Percentiles rank a stretch among this genome's conserved stretches.
These are phyloP conservation scores for Oenanthe melanoleuca DNA, from an alignment of 2,113 vertebrate species.

Conservation along the genomic window DNA sequence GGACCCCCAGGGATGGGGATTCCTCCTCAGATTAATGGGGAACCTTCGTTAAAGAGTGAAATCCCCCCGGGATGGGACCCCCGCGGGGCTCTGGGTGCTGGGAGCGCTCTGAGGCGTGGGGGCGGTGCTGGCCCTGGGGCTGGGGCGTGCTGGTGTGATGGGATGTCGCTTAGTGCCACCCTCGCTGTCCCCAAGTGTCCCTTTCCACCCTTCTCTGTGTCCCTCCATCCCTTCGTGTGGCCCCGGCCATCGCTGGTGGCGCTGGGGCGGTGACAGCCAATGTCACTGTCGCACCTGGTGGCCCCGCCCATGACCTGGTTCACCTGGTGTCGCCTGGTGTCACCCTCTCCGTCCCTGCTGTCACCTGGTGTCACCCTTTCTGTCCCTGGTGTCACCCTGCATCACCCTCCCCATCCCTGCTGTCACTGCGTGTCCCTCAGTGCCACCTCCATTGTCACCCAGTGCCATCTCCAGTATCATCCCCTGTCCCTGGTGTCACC, in stretches of 20 bases:
- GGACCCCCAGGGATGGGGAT: not conserved
- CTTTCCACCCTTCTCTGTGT: not conserved
- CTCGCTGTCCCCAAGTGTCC: slow-evolving; percentile 55
- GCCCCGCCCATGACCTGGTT: not conserved
- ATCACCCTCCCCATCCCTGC: too few relatives aligned
- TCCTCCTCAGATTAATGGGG: not conserved
- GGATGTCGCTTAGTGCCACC: slow-evolving; percentile 24
- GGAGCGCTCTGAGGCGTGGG: not conserved
- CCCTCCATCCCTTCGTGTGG: too few relatives aligned
- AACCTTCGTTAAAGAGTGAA: not conserved
- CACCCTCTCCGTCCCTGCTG: not conserved
- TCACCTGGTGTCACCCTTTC: not conserved
- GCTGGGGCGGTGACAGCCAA: not conserved
- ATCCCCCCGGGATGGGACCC: not conserved
- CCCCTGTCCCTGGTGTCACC: not conserved
- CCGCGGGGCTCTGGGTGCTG: not conserved
- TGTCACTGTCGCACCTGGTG: not conserved
- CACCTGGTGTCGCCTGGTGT: slow-evolving; percentile 1
- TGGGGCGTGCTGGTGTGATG: not conserved
- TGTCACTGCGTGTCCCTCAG: not conserved
- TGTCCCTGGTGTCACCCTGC: not conserved
- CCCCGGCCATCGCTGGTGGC: not conserved
- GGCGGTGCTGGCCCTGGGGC: not conserved
- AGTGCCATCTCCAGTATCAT: not conserved
- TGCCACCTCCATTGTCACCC: not conserved